Conservation (phyloP, 2,113 vertebrate genomes). For the Athene noctua region DNA sequence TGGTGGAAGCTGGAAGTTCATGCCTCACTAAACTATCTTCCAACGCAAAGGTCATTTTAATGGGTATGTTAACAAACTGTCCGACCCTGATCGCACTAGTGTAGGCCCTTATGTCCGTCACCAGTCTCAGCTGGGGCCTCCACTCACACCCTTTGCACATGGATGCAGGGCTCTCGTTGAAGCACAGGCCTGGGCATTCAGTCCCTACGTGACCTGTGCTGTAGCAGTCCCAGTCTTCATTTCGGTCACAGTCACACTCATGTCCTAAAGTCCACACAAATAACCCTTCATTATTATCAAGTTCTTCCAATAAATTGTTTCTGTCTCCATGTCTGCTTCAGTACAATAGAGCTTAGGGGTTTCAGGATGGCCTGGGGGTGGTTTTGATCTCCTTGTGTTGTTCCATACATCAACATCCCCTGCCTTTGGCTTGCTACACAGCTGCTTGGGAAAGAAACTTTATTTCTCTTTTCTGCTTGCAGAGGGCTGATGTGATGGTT, state of each 20-base stretch:
- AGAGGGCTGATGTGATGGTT: too few species aligned
- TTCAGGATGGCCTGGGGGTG: background rate
- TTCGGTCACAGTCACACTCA: background rate
- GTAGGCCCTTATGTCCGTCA: background rate
- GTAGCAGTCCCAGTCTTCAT: background rate
- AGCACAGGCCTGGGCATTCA: background rate
- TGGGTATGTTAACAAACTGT: background rate
- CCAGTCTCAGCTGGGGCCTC: too few species aligned
- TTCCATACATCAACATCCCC: background rate
- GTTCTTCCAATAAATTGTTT: background rate
- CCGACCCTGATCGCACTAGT: background rate
- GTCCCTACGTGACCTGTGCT: background rate
- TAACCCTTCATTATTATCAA: background rate
- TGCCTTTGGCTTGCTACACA: too few species aligned
- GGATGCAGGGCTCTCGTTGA: background rate
- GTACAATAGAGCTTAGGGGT: background rate
- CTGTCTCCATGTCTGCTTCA: background rate
- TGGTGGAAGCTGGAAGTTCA: background rate
- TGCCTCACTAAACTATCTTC: background rate
- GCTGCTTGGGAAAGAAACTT: background rate
- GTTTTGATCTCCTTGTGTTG: background rate
- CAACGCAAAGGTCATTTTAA: background rate
- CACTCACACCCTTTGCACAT: background rate
- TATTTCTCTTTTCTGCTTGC: too few species aligned
- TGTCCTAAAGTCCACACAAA: background rate